Base-by-base conservation (phyloP, 2,113 vertebrate genomes). In the Pyxicephalus adspersus region DNA sequence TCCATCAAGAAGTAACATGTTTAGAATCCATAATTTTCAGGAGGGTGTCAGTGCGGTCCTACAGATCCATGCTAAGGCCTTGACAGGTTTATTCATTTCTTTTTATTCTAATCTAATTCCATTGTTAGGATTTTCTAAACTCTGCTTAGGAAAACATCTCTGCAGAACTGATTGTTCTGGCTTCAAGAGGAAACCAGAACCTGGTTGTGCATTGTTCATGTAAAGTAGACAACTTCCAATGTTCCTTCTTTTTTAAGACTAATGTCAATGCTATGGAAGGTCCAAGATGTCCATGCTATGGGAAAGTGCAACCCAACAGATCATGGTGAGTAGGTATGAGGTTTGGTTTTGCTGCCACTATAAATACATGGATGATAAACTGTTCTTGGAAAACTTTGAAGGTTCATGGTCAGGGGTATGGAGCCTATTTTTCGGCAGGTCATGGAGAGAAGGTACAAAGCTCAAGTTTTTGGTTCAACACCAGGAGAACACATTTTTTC, bases 21-120 rank as follows among this genome's bases (percentile, higher is more conserved):
- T 22, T 54, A 58, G 54, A 74, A 74, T 60, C 54, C 28, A 55
- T 55, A 18, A 29, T 60, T 60, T 74, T 74, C 29, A 34, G 18
- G 23, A 58, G 20, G 54, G 52, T 55, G 31, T 74, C 54, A 38
- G 4, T 25, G 17, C 15, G 20, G 58, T 54, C n/a, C 29, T 26
- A 16, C 22, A 13, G 29, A 72, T 55, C 15, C 25, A 22, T 61
- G 60, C 52, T 54, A 66, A 18, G 17, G 25, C 51, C 22, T 45
- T 77, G 76, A 66, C 52, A 78, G 76, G 29, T 78, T 67, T 22
- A 77, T 38, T 67, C 51, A 78, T 15, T 67, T 28, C 51, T 34
- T 65, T 38, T 23, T 22, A 57, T 67, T 65, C 57, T 31, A 55
- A 31, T 67, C 15, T 19, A 38, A 15, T 25, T 34, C 64, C 19